Evolutionary conservation across 2,888 invertebrate genomes (phyloP).

Genomic region (Macropis europaea): DNA sequence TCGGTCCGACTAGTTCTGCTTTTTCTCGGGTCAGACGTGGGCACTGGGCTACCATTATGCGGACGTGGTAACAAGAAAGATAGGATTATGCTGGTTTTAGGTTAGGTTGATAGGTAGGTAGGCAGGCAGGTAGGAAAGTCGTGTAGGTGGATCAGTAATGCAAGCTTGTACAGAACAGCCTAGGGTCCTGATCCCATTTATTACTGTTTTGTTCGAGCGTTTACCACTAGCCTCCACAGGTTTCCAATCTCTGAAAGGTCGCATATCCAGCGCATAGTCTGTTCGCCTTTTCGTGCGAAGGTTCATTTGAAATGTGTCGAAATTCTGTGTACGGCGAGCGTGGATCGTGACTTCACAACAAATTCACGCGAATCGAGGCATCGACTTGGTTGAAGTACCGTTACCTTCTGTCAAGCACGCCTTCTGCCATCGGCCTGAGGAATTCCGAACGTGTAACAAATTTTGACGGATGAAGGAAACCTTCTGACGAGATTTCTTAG

Average conservation of each 20-base stretch:
- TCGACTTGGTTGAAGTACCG: conserved; percentile 57
- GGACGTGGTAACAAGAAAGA: conserved; percentile 21
- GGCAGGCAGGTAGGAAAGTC: conserved; percentile 30
- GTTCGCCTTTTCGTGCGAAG: neutral
- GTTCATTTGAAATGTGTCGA: neutral
- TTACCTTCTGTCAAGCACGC: conserved; percentile 49
- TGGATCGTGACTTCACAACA: conserved; percentile 49
- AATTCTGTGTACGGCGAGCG: conserved; percentile 5
- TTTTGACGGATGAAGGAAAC: conserved; percentile 22
- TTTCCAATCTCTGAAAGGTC: no score
- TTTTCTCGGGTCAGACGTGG: conserved; percentile 1
- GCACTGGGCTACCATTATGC: conserved; percentile 7
- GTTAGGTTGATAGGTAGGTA: conserved; percentile 40
- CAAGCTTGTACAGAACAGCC: neutral
- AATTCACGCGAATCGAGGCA: conserved; percentile 47
- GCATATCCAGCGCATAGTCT: no score
- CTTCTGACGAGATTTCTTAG: no score
- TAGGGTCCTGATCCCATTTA: conserved; percentile 18
- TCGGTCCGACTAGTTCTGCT: conserved; percentile 2
- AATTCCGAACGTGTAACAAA: conserved; percentile 59
- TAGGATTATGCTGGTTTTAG: conserved; percentile 37
- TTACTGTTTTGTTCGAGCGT: conserved; percentile 16
- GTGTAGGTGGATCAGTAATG: conserved; percentile 31
- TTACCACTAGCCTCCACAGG: conserved; percentile 1
- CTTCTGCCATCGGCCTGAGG: conserved; percentile 37